phyloP scores from a whole-genome alignment of 2,797 vertebrate genomes.

The Enteromius trimaculatus region DNA sequence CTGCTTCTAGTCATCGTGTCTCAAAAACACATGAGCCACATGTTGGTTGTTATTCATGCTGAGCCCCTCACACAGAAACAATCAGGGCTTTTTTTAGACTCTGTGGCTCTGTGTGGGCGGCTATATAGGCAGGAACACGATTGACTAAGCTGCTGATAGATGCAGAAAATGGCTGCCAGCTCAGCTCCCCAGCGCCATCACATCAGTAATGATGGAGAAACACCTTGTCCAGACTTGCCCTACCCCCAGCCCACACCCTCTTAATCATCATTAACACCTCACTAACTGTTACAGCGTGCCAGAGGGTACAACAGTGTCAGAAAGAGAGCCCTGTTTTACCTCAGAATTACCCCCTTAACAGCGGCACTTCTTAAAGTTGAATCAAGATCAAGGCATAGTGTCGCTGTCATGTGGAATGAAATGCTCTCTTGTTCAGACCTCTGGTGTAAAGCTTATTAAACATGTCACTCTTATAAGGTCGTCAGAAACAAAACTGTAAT shows the following conservation, averaged over 20 bases:
- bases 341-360: constrained; percentile 52
- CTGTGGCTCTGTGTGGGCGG: constrained; percentile 55
- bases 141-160: constrained; percentile 68
- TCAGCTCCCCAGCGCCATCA: constrained; percentile 66
- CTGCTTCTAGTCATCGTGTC: constrained; percentile 33
- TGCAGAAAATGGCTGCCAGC: constrained; percentile 70
- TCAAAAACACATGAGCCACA: constrained; percentile 46
- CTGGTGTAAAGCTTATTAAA: neutral
- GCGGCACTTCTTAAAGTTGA: constrained; percentile 4
- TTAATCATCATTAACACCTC: constrained; percentile 75
- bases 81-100: constrained; percentile 54
- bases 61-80: constrained; percentile 50
- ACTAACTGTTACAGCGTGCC: constrained; percentile 62
- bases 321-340: constrained; percentile 66
- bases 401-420: constrained; percentile 33
- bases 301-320: constrained; percentile 63
- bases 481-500: neutral
- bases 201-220: constrained; percentile 70
- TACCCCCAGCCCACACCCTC: constrained; percentile 58
- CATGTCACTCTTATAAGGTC: neutral
- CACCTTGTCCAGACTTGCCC: constrained; percentile 64
- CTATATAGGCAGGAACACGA: constrained; percentile 56
- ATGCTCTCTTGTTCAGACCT: neutral
- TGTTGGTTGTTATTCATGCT: constrained; percentile 48
- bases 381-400: constrained; percentile 57